Evolutionary conservation across 2,113 vertebrate genomes (phyloP).

Genomic region (Mirza zaza): DNA sequence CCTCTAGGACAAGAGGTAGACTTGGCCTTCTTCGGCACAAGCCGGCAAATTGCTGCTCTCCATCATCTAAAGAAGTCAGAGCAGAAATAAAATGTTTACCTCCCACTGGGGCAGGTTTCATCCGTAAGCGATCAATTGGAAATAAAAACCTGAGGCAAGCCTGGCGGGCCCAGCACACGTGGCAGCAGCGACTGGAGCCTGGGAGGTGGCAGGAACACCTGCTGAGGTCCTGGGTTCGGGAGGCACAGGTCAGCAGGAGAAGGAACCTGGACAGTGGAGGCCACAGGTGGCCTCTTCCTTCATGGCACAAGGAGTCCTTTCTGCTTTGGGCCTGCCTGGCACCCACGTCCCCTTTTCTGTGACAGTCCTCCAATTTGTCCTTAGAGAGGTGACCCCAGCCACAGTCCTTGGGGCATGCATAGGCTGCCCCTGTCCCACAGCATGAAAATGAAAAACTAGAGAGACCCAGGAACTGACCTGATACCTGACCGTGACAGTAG

Average conservation of each 20-base stretch:
- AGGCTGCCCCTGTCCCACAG: neutral
- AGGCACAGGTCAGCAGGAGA: neutral
- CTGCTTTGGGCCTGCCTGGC: neutral
- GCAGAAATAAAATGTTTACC: conserved; percentile 78
- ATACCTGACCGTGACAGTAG: neutral
- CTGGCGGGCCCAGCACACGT: neutral
- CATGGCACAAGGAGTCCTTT: too few species aligned
- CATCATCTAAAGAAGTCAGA: conserved; percentile 74
- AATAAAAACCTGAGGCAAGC: conserved; percentile 54
- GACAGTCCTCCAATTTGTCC: neutral
- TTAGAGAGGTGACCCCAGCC: neutral
- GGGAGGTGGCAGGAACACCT: neutral
- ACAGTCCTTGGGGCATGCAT: neutral
- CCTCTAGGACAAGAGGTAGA: conserved; percentile 73
- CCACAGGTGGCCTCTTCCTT: neutral
- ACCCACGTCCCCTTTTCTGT: too few species aligned
- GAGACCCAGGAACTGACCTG: neutral
- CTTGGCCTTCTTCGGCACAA: conserved; percentile 65
- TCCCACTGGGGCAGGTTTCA: conserved; percentile 72
- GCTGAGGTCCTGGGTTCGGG: neutral
- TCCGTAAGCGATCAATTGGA: conserved; percentile 68
- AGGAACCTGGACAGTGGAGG: neutral
- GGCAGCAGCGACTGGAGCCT: fast-evolving
- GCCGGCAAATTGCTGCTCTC: conserved; percentile 74
- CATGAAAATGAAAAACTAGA: neutral